Base-by-base conservation (phyloP, 2,113 vertebrate genomes). In the Notiomystis cincta region DNA sequence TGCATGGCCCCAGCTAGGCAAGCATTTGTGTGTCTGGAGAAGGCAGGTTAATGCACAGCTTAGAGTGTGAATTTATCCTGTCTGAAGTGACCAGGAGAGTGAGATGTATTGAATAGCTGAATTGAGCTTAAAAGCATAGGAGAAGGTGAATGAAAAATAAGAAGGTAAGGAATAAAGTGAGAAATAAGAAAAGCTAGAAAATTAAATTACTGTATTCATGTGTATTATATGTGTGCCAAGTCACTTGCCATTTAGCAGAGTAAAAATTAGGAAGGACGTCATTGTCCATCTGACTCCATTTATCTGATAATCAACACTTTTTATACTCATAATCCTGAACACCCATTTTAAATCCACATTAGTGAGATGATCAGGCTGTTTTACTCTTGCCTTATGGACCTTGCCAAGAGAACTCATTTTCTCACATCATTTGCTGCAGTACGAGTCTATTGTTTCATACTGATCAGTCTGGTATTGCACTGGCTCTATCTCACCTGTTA, bases 401-500 rank as follows among this genome's bases (percentile, higher is more conserved):
- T 81, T 93, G 48, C 69, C 48, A 69, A 81, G 38, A 89, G 84
- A 88, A 80, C 21, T 66, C 40, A 51, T 96, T 94, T 95, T 93
- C 94, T 83, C 87, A 90, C 92, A 62, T 93, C 78, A 88, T 96
- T 97, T 96, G 31, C 56, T 90, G 64, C 45, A 87, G 40, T 78
- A 89, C 93, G 84, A 62, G 47, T 84, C 75, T 60, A 92, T 40
- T 90, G 57, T 93, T 93, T 87, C 54, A 70, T 48, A 40, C 37
- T 82, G 65, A 58, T 51, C 31, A 83, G 60, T 83, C 73, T 48
- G 58, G 57, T 91, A 56, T n/a, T 80, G 44, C 28, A 66, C 48
- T 62, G 48, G 19, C 38, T 77, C 40, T 38, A 1, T 89, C 69
- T 94, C 57, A 87, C 86, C 57, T 92, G 72, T 47, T 94, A 92